A percentile compares a stretch with the other conserved stretches of the same genome.
phyloP scores from a whole-genome alignment of 2,113 vertebrate species.

The Dromaius novaehollandiae region DNA sequence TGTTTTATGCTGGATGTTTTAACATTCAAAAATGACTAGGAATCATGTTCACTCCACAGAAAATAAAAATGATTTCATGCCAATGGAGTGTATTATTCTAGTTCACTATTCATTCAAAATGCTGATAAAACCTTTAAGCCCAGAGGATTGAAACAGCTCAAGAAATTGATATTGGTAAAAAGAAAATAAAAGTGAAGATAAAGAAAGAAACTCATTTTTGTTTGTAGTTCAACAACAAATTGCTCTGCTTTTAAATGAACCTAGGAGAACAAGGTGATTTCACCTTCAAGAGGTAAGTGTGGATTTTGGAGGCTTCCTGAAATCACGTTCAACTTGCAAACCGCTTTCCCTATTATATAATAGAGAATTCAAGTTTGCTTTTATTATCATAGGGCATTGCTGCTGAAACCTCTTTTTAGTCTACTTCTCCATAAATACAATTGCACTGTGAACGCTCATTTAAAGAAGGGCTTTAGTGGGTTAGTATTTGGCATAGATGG shows the following conservation, averaged over 20 bases:
- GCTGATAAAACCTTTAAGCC: neutral
- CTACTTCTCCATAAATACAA: neutral
- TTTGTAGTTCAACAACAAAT: neutral
- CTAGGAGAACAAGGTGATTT: neutral
- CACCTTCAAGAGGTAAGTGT: neutral
- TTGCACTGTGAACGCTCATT: neutral
- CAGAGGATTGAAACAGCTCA: neutral
- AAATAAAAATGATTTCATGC: neutral
- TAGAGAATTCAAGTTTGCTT: neutral
- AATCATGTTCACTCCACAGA: neutral
- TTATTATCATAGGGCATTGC: neutral
- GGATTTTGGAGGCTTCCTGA: neutral
- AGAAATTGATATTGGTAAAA: neutral
- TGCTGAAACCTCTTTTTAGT: neutral
- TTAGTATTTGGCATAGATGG: neutral
- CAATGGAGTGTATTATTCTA: neutral
- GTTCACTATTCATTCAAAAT: slow-evolving; percentile 14
- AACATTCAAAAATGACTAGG: slow-evolving; percentile 11
- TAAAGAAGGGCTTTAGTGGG: neutral
- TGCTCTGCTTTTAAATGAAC: slow-evolving; percentile 1
- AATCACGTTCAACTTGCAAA: neutral
- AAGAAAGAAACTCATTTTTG: neutral
- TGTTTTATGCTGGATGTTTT: neutral
- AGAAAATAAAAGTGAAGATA: slow-evolving; percentile 25
- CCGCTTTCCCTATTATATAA: neutral